These are phyloP conservation scores for Montipora capitata DNA, from an alignment of 92 coral and sea anemone species.

Conservation along the genomic window DNA sequence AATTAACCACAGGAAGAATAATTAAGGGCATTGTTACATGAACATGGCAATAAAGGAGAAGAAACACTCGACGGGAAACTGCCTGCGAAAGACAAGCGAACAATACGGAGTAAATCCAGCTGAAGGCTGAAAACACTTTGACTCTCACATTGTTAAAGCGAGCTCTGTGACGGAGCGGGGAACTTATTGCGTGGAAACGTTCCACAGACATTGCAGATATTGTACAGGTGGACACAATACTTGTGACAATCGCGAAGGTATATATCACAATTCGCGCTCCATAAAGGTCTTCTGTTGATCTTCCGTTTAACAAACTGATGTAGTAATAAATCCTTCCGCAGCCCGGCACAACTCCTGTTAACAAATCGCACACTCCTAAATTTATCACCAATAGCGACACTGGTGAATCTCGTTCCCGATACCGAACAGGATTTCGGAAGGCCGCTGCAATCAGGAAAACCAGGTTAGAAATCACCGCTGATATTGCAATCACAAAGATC, in stretches of 20 bases:
- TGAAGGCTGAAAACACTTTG: slow-evolving; percentile 11
- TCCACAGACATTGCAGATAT: slow-evolving; percentile 47
- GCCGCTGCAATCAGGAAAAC: slow-evolving; percentile 21
- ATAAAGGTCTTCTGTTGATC: background rate
- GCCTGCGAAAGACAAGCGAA: slow-evolving; percentile 50
- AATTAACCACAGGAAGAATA: slow-evolving; percentile 37
- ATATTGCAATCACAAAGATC: background rate
- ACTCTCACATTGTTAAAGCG: slow-evolving; percentile 17
- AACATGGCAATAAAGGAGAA: slow-evolving; percentile 46
- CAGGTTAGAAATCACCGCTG: slow-evolving; percentile 26
- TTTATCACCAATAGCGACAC: slow-evolving; percentile 18
- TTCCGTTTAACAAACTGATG: background rate
- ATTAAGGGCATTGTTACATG: slow-evolving; percentile 60
- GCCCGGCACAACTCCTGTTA: slow-evolving; percentile 1
- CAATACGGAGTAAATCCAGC: slow-evolving; percentile 54
- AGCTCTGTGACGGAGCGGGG: slow-evolving; percentile 37
- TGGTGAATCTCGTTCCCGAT: background rate
- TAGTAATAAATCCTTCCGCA: background rate
- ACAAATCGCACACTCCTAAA: slow-evolving; percentile 28
- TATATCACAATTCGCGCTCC: background rate
- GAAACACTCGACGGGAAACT: background rate
- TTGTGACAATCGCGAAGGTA: background rate
- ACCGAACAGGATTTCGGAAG: slow-evolving; percentile 11
- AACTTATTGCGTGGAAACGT: slow-evolving; percentile 41
- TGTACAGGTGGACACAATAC: slow-evolving; percentile 38